Evolutionary conservation across 1,140 invertebrate genomes (phyloP), one percentile per base, ranked within the genome.

Genomic region (Pentalonia nigronervosa): DNA sequence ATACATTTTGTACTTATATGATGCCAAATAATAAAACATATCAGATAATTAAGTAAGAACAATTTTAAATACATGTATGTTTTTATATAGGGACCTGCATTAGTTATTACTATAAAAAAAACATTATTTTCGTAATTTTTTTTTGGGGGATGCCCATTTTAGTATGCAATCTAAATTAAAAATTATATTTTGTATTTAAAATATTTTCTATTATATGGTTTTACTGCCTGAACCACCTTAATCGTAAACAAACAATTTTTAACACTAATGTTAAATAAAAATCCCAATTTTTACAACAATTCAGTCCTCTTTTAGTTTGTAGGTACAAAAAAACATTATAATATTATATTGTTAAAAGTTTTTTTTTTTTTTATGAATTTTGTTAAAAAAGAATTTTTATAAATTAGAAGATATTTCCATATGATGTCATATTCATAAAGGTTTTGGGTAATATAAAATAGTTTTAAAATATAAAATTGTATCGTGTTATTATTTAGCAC

Each of bases 91-190:
- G 14, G n/a, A 76, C 4, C n/a, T 76, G 17, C 30, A 34, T 76
- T 76, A 76, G n/a, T 76, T 76, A 34, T 76, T 76, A 76, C 30
- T 76, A 21, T n/a, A n/a, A n/a, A 76, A 67, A 76, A 76, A 76
- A 17, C 17, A 67, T 76, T n/a, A 76, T 76, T 20, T n/a, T 76
- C 60, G 21, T 14, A n/a, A n/a, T 76, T n/a, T 0, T 76, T 9
- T 67, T 67, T 50, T 67, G 14, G 11, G 8, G 11, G 30, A 67
- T 67, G 60, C n/a, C 11, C 21, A 17, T 76, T n/a, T n/a, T 76
- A 76, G 30, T n/a, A n/a, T n/a, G 30, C 60, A 76, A 76, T 76
- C 60, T 76, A 76, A n/a, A n/a, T 76, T n/a, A 76, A 76, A 76
- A 76, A n/a, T n/a, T 17, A 76, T 17, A n/a, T 76, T n/a, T 76